Base-by-base conservation (phyloP, 2,113 vertebrate species). In the Sinocyclocheilus grahami region DNA sequence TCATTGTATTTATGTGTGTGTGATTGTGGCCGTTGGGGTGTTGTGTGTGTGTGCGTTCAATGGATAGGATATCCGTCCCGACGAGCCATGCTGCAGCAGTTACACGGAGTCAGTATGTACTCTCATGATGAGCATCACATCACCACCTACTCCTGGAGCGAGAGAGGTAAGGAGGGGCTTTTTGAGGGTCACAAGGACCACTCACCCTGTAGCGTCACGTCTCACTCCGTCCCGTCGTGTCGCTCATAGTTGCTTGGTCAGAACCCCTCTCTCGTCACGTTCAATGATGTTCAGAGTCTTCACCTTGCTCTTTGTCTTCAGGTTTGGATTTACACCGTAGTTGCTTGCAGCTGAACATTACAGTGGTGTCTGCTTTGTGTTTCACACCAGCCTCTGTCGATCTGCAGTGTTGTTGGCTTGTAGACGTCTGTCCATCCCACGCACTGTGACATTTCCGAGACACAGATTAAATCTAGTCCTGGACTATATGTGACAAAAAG, bases 51-150 rank as follows among this genome's bases (percentile, higher is more conserved):
- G 60, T 91, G 92, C 90, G 89, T 91, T 75, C 93, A 88, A 88
- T 71, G 89, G 94, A 89, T 95, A 94, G 95, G 96, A 92, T 94
- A 94, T 94, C 91, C 95, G 89, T 96, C 96, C 93, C 96, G 96
- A 92, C 94, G 95, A 92, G 95, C 96, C 92, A 95, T 96, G 96
- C 95, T 96, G 90, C 96, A 96, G 95, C 96, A 96, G 93, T 96
- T 96, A 83, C 95, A 95, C 0, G 95, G 96, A 92, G 91, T 96
- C 94, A 95, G 95, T 94, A 93, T 96, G 93, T 96, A 96, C 94
- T 97, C 96, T 90, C 96, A 95, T 5, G 90, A 95, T 39, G 92
- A 97, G 87, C 91, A 90, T 93, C 95, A 93, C 93, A 90, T 0
- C 93, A 75, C 95, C 88, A 83, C 93, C 93, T 93, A 89, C 94